Evolutionary conservation across 2,888 invertebrate genomes (phyloP).

Genomic region (Norana najaformis): DNA sequence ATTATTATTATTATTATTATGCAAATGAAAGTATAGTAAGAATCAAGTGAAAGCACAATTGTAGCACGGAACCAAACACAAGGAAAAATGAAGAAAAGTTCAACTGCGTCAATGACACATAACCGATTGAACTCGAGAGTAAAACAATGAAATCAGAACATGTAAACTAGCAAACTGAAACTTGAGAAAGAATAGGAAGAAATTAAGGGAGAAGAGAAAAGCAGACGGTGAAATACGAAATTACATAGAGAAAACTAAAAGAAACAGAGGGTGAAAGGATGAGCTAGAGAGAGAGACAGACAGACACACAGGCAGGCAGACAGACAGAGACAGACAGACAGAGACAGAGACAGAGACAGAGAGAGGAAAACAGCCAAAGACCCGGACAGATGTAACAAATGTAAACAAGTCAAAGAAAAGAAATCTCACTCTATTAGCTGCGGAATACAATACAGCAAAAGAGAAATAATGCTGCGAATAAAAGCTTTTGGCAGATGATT

Average conservation of each 20-base stretch:
- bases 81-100: background rate
- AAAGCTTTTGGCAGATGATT: background rate
- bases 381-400: too few relatives aligned
- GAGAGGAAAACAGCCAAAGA: background rate
- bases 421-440: background rate
- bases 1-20: background rate
- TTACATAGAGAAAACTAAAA: background rate
- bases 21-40: too few relatives aligned
- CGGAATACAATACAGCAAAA: background rate
- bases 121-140: background rate
- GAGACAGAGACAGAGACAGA: background rate
- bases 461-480: background rate
- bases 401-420: background rate
- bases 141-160: background rate
- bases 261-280: background rate
- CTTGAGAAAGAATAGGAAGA: background rate
- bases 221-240: background rate
- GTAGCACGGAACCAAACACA: background rate
- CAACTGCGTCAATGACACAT: background rate
- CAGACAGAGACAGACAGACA: background rate
- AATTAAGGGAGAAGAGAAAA: background rate
- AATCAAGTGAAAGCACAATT: too few relatives aligned
- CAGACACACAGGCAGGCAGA: background rate
- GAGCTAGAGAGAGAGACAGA: background rate
- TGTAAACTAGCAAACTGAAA: background rate